phyloP scores from a whole-genome alignment of 1,140 invertebrate genomes.

The Drosophila oshimai region DNA sequence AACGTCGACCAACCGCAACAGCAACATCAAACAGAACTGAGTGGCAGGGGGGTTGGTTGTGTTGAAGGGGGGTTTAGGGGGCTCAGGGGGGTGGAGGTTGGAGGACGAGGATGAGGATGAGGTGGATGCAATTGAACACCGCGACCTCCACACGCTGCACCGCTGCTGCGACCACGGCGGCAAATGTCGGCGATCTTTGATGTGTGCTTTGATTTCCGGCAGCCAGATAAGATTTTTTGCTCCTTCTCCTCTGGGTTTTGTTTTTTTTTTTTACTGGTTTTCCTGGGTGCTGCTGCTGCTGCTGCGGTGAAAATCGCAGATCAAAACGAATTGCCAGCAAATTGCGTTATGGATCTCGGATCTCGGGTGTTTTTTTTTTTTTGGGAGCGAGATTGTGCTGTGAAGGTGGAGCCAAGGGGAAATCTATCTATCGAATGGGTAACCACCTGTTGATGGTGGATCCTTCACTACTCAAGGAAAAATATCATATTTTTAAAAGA shows the following conservation, averaged over 20 bases:
- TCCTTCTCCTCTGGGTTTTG: neutral
- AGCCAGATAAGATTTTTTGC: conserved; percentile 76
- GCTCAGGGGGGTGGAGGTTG: conserved; percentile 7
- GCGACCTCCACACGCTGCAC: conserved; percentile 41
- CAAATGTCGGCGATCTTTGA: conserved; percentile 66
- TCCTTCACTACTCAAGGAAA: no score
- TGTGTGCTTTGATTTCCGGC: conserved; percentile 81
- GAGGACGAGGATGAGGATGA: neutral
- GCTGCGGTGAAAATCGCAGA: conserved; percentile 37
- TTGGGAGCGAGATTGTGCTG: no score
- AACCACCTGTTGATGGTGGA: conserved; percentile 51
- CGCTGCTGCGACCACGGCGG: conserved; percentile 30
- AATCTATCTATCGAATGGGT: neutral
- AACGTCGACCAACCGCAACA: conserved; percentile 34
- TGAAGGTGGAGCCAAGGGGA: neutral
- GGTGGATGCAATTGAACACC: conserved; percentile 58
- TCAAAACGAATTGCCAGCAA: conserved; percentile 66
- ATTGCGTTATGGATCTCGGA: conserved; percentile 20
- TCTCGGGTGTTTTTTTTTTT: neutral
- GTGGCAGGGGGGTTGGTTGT: neutral
- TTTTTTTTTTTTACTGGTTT: neutral
- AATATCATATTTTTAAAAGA: neutral
- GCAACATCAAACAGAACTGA: conserved; percentile 39
- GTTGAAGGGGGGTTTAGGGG: neutral
- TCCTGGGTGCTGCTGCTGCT: neutral